These are phyloP conservation scores for Mormyrops attenuatus DNA, from an alignment of 2,797 vertebrate genomes.

Conservation along the genomic window DNA sequence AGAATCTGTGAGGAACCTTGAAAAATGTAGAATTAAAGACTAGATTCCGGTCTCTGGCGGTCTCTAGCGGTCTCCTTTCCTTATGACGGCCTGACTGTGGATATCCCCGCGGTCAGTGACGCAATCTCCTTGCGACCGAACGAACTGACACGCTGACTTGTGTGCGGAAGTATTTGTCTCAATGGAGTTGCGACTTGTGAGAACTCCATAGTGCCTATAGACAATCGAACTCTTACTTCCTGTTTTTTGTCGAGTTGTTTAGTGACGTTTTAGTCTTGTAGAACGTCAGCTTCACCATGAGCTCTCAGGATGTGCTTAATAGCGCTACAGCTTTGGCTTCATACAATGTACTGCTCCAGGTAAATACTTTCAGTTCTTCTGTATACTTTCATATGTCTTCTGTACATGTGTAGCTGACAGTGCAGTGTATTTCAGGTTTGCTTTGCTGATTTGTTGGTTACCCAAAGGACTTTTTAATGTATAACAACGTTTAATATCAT, in stretches of 20 bases:
- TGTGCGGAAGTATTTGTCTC: slow-evolving; percentile 22
- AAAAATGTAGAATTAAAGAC: background rate
- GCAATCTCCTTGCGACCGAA: background rate
- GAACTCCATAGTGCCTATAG: too few species aligned
- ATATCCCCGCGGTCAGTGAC: background rate
- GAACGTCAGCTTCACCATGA: slow-evolving; percentile 43
- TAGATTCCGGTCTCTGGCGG: background rate
- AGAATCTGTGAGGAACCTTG: background rate
- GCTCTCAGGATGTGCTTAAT: slow-evolving; percentile 53
- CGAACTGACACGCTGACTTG: background rate
- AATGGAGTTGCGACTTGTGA: background rate
- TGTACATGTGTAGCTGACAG: background rate
- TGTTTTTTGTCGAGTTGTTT: background rate
- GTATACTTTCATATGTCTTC: background rate
- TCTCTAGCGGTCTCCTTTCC: background rate
- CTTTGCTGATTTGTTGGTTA: background rate
- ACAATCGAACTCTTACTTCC: background rate
- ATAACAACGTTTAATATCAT: background rate
- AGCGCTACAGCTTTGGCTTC: slow-evolving; percentile 56
- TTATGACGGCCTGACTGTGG: background rate
- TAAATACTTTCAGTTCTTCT: slow-evolving; percentile 25
- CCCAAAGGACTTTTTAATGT: background rate
- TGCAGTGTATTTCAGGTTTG: background rate
- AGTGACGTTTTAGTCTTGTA: background rate
- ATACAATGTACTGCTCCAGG: slow-evolving; percentile 63